Conservation (phyloP, 2,888 invertebrate species). For the Cinara cedri region DNA sequence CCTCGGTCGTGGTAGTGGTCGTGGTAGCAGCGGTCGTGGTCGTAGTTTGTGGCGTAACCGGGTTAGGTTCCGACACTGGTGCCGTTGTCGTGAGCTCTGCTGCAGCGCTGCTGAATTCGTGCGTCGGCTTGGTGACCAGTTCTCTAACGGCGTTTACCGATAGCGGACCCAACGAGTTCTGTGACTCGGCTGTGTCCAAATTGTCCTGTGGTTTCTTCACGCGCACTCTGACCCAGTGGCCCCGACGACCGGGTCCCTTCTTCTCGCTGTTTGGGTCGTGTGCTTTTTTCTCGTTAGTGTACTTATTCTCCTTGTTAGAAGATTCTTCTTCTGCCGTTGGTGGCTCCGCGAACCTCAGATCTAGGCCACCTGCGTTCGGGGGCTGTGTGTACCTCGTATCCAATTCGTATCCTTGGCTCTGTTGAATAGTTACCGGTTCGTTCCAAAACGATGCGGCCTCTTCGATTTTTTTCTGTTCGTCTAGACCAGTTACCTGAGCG, state of each 20-base stretch:
- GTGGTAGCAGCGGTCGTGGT: background rate
- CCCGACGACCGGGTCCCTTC: conserved; percentile 66
- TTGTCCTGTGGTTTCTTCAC: conserved; percentile 70
- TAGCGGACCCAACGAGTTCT: conserved; percentile 68
- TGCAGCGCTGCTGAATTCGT: background rate
- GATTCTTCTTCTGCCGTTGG: conserved; percentile 48
- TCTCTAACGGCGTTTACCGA: conserved; percentile 59
- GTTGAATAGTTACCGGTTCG: conserved; percentile 60
- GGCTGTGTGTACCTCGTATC: conserved; percentile 39
- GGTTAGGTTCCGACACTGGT: conserved; percentile 36
- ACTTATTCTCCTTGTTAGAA: conserved; percentile 57
- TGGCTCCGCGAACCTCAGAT: conserved; percentile 54
- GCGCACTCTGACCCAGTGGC: conserved; percentile 75
- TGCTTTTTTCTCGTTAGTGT: conserved; percentile 59
- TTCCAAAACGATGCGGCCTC: conserved; percentile 58
- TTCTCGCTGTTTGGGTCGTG: conserved; percentile 59
- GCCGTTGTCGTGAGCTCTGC: background rate
- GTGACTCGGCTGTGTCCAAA: conserved; percentile 81
- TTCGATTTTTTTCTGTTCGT: conserved; percentile 52
- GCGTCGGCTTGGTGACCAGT: conserved; percentile 38
- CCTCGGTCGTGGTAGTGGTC: background rate
- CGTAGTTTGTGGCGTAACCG: conserved; percentile 28
- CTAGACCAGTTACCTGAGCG: background rate
- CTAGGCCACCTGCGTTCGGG: conserved; percentile 55
- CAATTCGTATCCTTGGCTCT: conserved; percentile 60